A percentile compares a stretch with the other conserved stretches of the same genome.
These are phyloP conservation scores for Arbacia lixula DNA, from an alignment of 53 echinoderm and acorn worm species.

Conservation along the genomic window DNA sequence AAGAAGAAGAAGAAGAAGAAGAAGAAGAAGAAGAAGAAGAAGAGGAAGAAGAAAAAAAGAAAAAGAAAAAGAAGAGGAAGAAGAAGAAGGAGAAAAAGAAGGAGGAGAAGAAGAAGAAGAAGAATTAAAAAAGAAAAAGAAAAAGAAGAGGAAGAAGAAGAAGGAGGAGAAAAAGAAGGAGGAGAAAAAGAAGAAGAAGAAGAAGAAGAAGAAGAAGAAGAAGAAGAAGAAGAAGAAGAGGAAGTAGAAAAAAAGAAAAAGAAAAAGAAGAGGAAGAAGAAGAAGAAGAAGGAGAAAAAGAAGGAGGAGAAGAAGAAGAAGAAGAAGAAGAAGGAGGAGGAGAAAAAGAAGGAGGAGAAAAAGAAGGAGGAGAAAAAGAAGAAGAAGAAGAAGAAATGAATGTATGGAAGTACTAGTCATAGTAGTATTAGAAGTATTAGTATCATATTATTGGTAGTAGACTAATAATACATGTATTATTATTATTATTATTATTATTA, in stretches of 20 bases:
- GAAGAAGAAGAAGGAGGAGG: neutral
- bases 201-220: neutral
- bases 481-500: neutral
- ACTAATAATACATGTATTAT: neutral
- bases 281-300: too few species aligned
- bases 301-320: neutral
- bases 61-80: neutral
- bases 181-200: neutral
- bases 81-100: neutral
- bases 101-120: neutral
- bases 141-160: neutral
- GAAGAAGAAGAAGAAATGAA: neutral
- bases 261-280: neutral
- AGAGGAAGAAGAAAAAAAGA: neutral
- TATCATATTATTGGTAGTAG: neutral
- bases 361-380: neutral
- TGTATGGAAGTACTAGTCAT: neutral
- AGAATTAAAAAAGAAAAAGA: neutral
- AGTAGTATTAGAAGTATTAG: neutral
- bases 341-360: neutral
- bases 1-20: slow-evolving; percentile 18
- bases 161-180: neutral
- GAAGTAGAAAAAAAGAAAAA: neutral
- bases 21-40: slow-evolving; percentile 17
- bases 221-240: neutral